These are phyloP conservation scores for Pseudorasbora parva DNA, from an alignment of 2,113 vertebrate species.

Conservation along the genomic window DNA sequence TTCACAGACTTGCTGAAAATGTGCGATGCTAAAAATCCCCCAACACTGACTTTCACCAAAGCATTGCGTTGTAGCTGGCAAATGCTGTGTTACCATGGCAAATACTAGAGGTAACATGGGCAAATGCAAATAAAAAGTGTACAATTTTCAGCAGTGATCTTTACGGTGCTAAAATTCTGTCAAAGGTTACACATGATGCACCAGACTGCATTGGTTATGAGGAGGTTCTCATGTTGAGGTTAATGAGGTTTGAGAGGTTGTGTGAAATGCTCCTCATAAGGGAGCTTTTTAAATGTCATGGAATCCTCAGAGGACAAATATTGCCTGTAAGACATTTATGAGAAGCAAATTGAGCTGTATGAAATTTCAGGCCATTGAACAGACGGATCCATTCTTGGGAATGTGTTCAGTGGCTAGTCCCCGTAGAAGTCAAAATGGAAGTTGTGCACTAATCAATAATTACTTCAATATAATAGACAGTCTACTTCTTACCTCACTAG, in stretches of 20 bases:
- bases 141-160: neutral
- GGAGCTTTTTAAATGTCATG: constrained; percentile 19
- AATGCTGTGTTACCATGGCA: neutral
- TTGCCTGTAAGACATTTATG: constrained; percentile 24
- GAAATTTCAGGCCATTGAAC: constrained; percentile 18
- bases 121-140: constrained; percentile 13
- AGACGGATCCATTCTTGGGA: constrained; percentile 4
- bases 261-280: constrained; percentile 23
- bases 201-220: neutral
- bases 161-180: neutral
- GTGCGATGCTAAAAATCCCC: constrained; percentile 20
- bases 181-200: neutral
- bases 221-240: constrained; percentile 5
- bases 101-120: neutral
- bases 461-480: neutral
- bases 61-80: neutral
- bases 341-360: constrained; percentile 15
- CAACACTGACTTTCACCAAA: constrained; percentile 7
- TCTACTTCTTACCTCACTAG: neutral
- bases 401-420: neutral
- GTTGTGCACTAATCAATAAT: neutral
- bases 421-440: neutral
- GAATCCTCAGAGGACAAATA: constrained; percentile 12
- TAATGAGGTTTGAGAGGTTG: constrained; percentile 32
- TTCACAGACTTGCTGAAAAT: constrained; percentile 32